These are phyloP conservation scores for Caenorhabditis wallacei DNA, from an alignment of 2,888 invertebrate species.

Conservation along the genomic window DNA sequence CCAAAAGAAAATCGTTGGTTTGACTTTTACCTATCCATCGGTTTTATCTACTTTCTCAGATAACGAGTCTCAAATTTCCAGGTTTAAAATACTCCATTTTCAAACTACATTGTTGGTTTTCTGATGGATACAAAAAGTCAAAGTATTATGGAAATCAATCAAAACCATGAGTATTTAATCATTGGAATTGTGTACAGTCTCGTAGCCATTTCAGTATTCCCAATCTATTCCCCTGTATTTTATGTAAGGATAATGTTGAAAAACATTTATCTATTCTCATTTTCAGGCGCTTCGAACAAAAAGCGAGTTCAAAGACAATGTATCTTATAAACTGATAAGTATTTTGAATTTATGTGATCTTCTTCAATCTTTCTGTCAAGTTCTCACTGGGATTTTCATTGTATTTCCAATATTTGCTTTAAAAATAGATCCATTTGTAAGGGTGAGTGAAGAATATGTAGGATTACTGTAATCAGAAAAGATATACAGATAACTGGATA, in stretches of 20 bases:
- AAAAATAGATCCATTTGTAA: neutral
- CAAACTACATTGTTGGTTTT: too few relatives aligned
- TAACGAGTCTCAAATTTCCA: too few relatives aligned
- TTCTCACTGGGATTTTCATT: constrained; percentile 11
- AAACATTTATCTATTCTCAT: neutral
- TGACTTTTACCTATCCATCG: too few relatives aligned
- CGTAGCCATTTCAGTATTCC: constrained; percentile 9
- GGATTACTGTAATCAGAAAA: too few relatives aligned
- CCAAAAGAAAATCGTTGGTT: too few relatives aligned
- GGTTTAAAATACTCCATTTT: too few relatives aligned
- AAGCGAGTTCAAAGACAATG: constrained; percentile 1
- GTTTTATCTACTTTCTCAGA: too few relatives aligned
- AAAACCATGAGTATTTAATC: neutral
- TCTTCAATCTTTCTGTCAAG: neutral
- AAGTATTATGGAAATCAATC: neutral
- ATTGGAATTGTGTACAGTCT: constrained; percentile 19
- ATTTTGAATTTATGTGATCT: constrained; percentile 4
- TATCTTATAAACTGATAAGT: constrained; percentile 12
- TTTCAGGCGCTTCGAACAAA: neutral
- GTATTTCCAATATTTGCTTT: neutral
- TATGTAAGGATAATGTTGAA: neutral
- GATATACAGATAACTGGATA: constrained; percentile 42
- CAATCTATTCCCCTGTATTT: constrained; percentile 16
- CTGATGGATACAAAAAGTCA: too few relatives aligned
- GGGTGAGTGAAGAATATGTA: neutral